Evolutionary conservation across 35 echinoderm and acorn worm genomes (phyloP), one percentile per base, ranked within the genome.

Genomic region (Stichopus chloronotus): DNA sequence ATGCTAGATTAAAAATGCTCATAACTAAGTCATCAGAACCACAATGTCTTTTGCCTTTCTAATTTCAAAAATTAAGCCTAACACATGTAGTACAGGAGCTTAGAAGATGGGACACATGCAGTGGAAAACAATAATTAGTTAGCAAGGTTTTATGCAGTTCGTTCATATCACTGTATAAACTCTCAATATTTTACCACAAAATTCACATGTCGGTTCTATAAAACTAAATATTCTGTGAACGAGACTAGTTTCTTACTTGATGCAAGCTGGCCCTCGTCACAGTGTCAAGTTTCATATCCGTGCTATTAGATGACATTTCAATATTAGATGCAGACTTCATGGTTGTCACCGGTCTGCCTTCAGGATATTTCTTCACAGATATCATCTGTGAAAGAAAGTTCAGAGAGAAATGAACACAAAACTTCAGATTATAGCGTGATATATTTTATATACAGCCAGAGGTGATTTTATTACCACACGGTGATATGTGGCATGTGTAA

Each of bases 341-440:
- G 11, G 90, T 91, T 13, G 90, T 91, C 24, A 91, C 90, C 5
- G 68, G 63, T 79, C 78, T 72, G 7, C 90, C 90, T 77, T 91
- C 90, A 13, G 90, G 90, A 71, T 91, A 91, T 17, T 91, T 78
- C 14, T 19, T 77, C 11, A 91, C 90, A 78, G 90, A 78, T 22
- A 91, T 54, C 53, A 91, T 91, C 90, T 91, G 71, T n/a, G 20
- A 86, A 43, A 59, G 55, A 43, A 57, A 11, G 55, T 14, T 52
- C 0, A 11, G 16, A 81, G 13, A 81, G 30, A 43, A 43, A 43
- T 43, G 30, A 43, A 43, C 30, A 43, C 30, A 43, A 43, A 43
- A 3, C 30, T 1, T 43, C 30, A 43, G 78, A 14, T 22, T 2
- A 80, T 80, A 0, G 1, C 52, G 19, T 65, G 11, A 65, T 65